Evolutionary conservation across 2,888 invertebrate genomes (phyloP).

Genomic region (Torymus aiolomorphi): DNA sequence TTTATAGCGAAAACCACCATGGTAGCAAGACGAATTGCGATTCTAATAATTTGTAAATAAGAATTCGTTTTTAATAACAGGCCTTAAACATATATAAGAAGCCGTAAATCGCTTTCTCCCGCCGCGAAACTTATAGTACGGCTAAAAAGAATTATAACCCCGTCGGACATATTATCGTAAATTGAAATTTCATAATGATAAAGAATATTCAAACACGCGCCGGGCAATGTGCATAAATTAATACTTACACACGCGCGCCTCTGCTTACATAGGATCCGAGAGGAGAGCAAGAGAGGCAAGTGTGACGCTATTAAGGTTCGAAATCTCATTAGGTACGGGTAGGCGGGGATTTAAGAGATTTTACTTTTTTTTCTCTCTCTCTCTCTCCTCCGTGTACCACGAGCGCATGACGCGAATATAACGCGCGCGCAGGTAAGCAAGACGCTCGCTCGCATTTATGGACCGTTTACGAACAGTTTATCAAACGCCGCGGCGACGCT

Average conservation of each 20-base stretch:
- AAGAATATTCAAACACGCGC: conserved; percentile 48
- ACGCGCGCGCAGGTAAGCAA: too few species aligned
- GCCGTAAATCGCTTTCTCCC: conserved; percentile 28
- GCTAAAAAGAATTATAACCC: conserved; percentile 46
- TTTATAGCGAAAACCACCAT: background rate
- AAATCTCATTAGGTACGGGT: conserved; percentile 52
- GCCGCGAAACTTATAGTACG: background rate
- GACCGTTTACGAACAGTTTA: conserved; percentile 49
- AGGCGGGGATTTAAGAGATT: conserved; percentile 42
- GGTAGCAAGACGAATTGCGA: background rate
- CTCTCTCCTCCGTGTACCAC: background rate
- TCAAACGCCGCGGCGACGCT: conserved; percentile 38
- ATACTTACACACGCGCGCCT: background rate
- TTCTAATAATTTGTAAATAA: conserved; percentile 29
- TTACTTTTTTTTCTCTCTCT: conserved; percentile 25
- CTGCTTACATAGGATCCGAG: conserved; percentile 35
- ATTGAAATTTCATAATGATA: conserved; percentile 55
- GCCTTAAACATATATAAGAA: conserved; percentile 8
- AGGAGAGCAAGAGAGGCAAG: conserved; percentile 14
- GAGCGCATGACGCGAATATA: too few species aligned
- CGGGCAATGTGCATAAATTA: conserved; percentile 45
- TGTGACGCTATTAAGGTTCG: conserved; percentile 45
- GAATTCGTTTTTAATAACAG: conserved; percentile 32
- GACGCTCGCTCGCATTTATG: conserved; percentile 21
- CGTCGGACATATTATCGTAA: conserved; percentile 50